Evolutionary conservation across 2,888 invertebrate genomes (phyloP), one percentile per base, ranked within the genome.

Genomic region (Apamea crenata): DNA sequence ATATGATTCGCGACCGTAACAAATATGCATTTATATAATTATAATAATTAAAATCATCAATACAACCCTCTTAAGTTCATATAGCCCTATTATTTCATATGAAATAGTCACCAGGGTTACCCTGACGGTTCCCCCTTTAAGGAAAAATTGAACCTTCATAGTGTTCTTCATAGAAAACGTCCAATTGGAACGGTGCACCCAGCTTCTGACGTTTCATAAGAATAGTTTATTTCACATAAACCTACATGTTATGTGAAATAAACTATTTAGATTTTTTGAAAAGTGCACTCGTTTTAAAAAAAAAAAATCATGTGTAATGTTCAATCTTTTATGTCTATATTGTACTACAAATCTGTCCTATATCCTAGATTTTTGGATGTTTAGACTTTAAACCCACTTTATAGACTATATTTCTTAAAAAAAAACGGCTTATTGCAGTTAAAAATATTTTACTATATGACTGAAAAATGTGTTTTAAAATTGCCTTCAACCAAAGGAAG

Each of bases 371-470:
- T 53, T 80, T 80, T 61, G 16, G 14, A 81, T 59, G 18, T 73
- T 65, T 63, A 59, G 63, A 63, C 16, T 59, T 29, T 21, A 56
- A 80, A 79, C 1, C 32, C 25, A 72, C 40, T 50, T 72, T 44
- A 68, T 59, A 72, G 16, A 3, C n/a, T 61, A 7, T 70, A 70
- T 25, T 56, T 32, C n/a, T 56, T 25, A 44, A 47, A 74, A 86
- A 63, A 69, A 78, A 61, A 75, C 14, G 16, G 75, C 80, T 63
- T 76, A 68, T 66, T 74, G 61, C 61, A 70, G 7, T 47, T 47
- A 18, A 44, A 61, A 70, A 70, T 67, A 76, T 79, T 84, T 79
- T 70, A 87, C 44, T 66, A 74, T 32, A 36, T 84, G 84, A 87
- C 84, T 85, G 84, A 87, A 59, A 50, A 71, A 36, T 59, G 8